Conservation (phyloP, 2,113 vertebrate species). For the Carlito syrichta region DNA sequence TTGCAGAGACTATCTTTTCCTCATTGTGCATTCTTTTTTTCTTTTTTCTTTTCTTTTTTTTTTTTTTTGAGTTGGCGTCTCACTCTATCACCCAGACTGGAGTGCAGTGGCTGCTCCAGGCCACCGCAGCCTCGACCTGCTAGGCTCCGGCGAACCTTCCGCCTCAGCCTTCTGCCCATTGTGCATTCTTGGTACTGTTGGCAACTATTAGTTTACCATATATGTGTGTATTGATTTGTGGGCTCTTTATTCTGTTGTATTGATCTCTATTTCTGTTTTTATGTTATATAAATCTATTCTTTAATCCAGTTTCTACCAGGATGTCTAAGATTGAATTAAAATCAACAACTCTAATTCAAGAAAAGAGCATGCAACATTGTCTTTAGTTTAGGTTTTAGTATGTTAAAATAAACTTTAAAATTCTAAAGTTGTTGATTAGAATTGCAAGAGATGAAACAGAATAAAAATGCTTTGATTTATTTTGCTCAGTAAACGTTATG, state of each 20-base stretch:
- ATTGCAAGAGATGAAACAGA: not conserved
- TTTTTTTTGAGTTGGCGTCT: too few relatives aligned
- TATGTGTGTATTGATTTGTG: not conserved
- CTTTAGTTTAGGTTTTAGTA: not conserved
- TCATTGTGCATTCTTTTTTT: not conserved
- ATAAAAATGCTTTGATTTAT: not conserved
- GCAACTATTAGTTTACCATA: not conserved
- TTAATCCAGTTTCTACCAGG: not conserved
- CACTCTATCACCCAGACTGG: too few relatives aligned
- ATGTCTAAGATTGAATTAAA: not conserved
- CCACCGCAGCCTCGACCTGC: too few relatives aligned
- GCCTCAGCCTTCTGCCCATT: too few relatives aligned
- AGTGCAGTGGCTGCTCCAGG: too few relatives aligned
- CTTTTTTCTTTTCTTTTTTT: too few relatives aligned
- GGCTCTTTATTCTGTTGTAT: not conserved
- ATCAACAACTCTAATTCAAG: not conserved
- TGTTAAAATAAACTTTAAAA: slow-evolving; percentile 11
- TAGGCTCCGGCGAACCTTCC: too few relatives aligned
- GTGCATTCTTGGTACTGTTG: not conserved
- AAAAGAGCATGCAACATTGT: not conserved
- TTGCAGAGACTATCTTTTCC: not conserved
- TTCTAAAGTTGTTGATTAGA: not conserved
- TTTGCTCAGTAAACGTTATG: not conserved
- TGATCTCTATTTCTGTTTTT: not conserved
- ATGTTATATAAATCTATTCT: not conserved